Base-by-base conservation (phyloP, 2,113 vertebrate species). In the Gymnarchus niloticus region DNA sequence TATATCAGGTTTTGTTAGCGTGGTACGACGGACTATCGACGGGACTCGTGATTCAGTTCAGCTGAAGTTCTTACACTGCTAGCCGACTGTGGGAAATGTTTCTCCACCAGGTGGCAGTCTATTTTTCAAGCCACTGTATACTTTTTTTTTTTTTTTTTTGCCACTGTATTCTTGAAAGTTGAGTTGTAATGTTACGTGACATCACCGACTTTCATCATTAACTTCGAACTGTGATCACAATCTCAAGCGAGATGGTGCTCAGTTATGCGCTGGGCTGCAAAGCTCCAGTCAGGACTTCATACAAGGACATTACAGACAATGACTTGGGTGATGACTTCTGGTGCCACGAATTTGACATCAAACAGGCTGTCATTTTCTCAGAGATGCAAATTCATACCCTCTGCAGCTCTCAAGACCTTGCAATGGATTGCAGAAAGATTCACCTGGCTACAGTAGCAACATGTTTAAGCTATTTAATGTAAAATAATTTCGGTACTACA, bases 51-150 rank as follows among this genome's bases (percentile, higher is more conserved):
- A 83, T 56, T 46, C 82, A 57, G 37, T 83, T 44, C 52, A 46
- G 19, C 54, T 46, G 21, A 83, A 44, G 33, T 57, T 59, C 17
- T 59, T 6, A 44, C 21, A 23, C 46, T 56, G 10, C 87, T 69
- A 61, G 25, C 52, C 49, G 19, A 82, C 57, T 12, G 46, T 37
- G 1, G 57, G 81, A 12, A 0, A 21, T 73, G 46, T 86, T 83
- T 69, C 1, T 86, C 93, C 94, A 93, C 92, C 90, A 93, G 94
- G 92, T 90, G 94, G 94, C 86, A 92, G 91, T 90, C 86, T 82
- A 90, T 89, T 91, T 89, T 90, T 90, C 52, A 46, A 89, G 54
- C 90, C 3, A 61, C 41, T 33, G 51, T 33, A 46, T 48, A n/a
- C 83, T n/a, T n/a, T n/a, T n/a, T n/a, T n/a, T n/a, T n/a, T n/a